These are phyloP conservation scores for Allygus modestus DNA, from an alignment of 2,888 invertebrate species.

Conservation along the genomic window DNA sequence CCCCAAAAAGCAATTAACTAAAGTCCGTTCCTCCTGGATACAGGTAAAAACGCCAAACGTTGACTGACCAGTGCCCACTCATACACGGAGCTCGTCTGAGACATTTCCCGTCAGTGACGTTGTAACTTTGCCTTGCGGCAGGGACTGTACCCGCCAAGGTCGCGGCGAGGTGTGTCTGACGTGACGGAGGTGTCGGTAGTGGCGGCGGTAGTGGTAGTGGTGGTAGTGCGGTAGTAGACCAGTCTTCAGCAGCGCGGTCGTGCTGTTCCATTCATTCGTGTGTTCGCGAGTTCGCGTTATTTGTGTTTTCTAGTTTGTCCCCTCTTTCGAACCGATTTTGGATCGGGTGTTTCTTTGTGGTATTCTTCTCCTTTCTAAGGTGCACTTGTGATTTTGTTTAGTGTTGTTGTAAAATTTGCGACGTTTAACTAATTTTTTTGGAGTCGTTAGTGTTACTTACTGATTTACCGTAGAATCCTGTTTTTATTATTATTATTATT, in stretches of 20 bases:
- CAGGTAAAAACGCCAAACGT: too few relatives aligned
- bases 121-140: neutral
- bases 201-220: constrained; percentile 14
- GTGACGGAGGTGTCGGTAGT: neutral
- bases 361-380: neutral
- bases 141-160: constrained; percentile 56
- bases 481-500: neutral
- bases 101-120: too few relatives aligned
- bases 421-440: too few relatives aligned
- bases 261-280: neutral
- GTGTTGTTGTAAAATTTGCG: too few relatives aligned
- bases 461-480: too few relatives aligned
- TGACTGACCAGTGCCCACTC: too few relatives aligned
- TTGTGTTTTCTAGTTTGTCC: neutral
- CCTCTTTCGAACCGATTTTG: neutral
- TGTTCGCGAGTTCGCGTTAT: neutral
- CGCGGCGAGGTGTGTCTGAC: constrained; percentile 21
- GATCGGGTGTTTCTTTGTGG: neutral
- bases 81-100: too few relatives aligned
- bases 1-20: too few relatives aligned
- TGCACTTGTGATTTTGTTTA: neutral
- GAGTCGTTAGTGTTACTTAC: too few relatives aligned
- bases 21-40: too few relatives aligned
- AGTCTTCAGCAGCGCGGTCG: neutral
- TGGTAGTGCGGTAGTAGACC: neutral